Conservation (phyloP, 2,888 invertebrate species). For the Dasysyrphus tricinctus region DNA sequence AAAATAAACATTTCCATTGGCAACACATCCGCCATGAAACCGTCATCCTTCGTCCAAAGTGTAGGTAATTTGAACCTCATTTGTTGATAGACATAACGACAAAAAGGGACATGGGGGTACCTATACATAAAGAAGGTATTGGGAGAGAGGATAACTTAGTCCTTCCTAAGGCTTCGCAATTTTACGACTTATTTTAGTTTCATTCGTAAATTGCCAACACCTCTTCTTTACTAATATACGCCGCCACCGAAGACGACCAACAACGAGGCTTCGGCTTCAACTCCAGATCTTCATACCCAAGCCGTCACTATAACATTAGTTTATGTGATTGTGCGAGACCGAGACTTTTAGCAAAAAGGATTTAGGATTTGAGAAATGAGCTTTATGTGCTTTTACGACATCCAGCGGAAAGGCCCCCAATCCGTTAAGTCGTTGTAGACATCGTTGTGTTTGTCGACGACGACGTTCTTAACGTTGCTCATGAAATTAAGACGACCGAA, state of each 20-base stretch:
- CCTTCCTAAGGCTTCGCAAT: conserved; percentile 67
- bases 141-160: conserved; percentile 18
- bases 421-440: not conserved
- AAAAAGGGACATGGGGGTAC: not conserved
- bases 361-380: conserved; percentile 48
- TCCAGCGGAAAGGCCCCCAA: conserved; percentile 4
- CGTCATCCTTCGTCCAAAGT: conserved; percentile 21
- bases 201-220: conserved; percentile 57
- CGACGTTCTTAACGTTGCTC: not conserved
- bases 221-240: conserved; percentile 19
- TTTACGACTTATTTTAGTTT: conserved; percentile 70
- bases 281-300: not conserved
- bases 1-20: conserved; percentile 34
- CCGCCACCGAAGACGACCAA: not conserved
- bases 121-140: not conserved
- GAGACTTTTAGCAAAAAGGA: conserved; percentile 40
- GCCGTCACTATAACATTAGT: not conserved
- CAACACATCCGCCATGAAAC: conserved; percentile 25
- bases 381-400: conserved; percentile 48
- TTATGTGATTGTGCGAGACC: conserved; percentile 26
- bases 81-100: conserved; percentile 42
- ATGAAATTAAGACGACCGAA: conserved; percentile 51
- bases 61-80: conserved; percentile 69
- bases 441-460: not conserved
- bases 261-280: not conserved